A percentile compares a stretch with the other conserved stretches of the same genome.
Conservation (phyloP, 2,797 vertebrate genomes). For the Typhlichthys eigenmanni region DNA sequence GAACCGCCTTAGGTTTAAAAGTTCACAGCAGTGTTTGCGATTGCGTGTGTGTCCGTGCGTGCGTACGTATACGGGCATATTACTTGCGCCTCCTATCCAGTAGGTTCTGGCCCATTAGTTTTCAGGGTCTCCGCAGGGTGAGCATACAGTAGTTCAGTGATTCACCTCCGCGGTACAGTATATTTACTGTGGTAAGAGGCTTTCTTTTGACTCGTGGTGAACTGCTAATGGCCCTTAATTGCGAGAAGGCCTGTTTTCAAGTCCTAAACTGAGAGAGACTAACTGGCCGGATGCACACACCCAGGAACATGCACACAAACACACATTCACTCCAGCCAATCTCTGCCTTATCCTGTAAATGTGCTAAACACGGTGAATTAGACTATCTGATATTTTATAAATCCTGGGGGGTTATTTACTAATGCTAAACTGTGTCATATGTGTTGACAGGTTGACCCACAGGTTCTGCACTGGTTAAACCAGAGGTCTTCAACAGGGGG, state of each 20-base stretch:
- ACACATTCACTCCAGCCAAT: constrained; percentile 52
- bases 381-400: constrained; percentile 23
- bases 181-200: constrained; percentile 52
- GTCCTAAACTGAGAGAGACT: constrained; percentile 64
- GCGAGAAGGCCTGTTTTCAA: constrained; percentile 59
- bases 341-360: constrained; percentile 11
- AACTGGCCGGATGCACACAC: constrained; percentile 21
- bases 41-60: constrained; percentile 23
- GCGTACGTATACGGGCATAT: constrained; percentile 4
- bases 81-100: constrained; percentile 25
- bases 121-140: constrained; percentile 57
- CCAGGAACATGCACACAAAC: constrained; percentile 7
- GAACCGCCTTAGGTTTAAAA: constrained; percentile 67
- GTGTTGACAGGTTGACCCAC: no score
- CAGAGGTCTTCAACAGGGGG: no score
- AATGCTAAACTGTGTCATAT: background rate
- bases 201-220: constrained; percentile 68
- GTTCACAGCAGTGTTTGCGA: constrained; percentile 66
- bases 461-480: no score
- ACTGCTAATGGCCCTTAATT: constrained; percentile 72
- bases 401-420: background rate
- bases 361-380: constrained; percentile 46
- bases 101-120: constrained; percentile 74
- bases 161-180: constrained; percentile 57
- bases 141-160: constrained; percentile 63